Percentiles rank a stretch among this genome's conserved stretches.
These are phyloP conservation scores for Echiichthys vipera DNA, from an alignment of 2,797 vertebrate species.

Conservation along the genomic window DNA sequence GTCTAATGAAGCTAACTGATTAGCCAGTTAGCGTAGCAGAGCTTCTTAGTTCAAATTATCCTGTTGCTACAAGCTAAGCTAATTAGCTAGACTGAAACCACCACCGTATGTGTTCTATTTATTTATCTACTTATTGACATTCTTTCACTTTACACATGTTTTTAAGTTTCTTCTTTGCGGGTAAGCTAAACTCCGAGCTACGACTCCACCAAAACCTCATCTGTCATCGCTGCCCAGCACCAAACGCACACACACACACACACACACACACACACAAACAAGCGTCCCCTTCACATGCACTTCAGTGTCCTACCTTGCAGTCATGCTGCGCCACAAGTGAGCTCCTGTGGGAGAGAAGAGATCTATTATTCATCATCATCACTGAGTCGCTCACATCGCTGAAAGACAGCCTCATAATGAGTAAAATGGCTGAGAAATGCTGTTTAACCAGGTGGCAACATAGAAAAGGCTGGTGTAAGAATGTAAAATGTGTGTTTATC, in stretches of 20 bases:
- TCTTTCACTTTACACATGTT: not conserved
- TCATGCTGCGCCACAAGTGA: constrained; percentile 88
- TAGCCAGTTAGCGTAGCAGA: too few species aligned
- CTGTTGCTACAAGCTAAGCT: too few species aligned
- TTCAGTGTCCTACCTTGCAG: constrained; percentile 86
- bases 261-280: not conserved
- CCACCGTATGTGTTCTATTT: too few species aligned
- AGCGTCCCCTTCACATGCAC: not conserved
- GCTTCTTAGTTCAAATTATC: too few species aligned
- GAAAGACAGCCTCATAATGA: not conserved
- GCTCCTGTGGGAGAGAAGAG: constrained; percentile 82
- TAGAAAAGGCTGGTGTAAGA: not conserved
- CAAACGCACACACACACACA: not conserved
- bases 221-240: not conserved
- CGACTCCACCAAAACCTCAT: not conserved
- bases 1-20: not conserved
- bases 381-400: not conserved
- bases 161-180: not conserved
- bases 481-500: too few species aligned
- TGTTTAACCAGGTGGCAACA: too few species aligned
- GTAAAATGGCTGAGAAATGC: not conserved
- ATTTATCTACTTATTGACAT: too few species aligned
- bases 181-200: not conserved
- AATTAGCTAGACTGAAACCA: not conserved
- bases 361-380: constrained; percentile 30